phyloP scores from a whole-genome alignment of 2,113 vertebrate species.

The Passer domesticus region DNA sequence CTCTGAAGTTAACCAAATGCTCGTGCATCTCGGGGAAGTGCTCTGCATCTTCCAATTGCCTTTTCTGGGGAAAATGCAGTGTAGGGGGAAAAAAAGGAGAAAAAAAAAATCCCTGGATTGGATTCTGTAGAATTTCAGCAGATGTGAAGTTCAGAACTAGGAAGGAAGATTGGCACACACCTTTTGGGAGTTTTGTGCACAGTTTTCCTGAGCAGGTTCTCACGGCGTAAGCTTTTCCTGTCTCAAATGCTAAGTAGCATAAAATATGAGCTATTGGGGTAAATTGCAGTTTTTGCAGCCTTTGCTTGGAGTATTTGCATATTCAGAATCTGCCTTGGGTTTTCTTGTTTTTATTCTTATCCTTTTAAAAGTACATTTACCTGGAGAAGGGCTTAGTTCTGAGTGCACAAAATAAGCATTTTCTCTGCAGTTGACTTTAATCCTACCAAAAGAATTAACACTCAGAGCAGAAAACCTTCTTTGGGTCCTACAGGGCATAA shows the following conservation, averaged over 20 bases:
- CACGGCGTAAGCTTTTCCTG: not conserved
- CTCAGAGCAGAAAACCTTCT: constrained; percentile 65
- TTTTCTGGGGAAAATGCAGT: not conserved
- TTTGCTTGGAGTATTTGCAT: not conserved
- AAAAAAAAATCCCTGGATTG: not conserved
- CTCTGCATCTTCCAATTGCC: not conserved
- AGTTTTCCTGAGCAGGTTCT: constrained; percentile 26
- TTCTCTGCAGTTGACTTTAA: constrained; percentile 45
- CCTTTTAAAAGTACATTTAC: not conserved
- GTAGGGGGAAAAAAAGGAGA: fast-evolving
- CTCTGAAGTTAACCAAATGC: constrained; percentile 19
- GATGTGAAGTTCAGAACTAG: not conserved
- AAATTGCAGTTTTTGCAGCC: constrained; percentile 4
- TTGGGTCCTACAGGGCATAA: constrained; percentile 81
- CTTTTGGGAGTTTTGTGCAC: not conserved
- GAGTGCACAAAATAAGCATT: constrained; percentile 19
- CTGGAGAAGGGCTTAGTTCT: constrained; percentile 41
- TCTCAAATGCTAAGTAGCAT: not conserved
- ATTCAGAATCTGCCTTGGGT: constrained; percentile 25
- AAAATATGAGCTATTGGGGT: not conserved
- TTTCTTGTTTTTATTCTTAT: not conserved
- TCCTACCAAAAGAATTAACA: constrained; percentile 41
- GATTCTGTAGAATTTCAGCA: not conserved
- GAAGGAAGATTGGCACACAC: not conserved
- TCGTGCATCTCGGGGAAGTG: not conserved